Evolutionary conservation across 2,113 vertebrate species (phyloP).

Genomic region (Tympanuchus pallidicinctus): DNA sequence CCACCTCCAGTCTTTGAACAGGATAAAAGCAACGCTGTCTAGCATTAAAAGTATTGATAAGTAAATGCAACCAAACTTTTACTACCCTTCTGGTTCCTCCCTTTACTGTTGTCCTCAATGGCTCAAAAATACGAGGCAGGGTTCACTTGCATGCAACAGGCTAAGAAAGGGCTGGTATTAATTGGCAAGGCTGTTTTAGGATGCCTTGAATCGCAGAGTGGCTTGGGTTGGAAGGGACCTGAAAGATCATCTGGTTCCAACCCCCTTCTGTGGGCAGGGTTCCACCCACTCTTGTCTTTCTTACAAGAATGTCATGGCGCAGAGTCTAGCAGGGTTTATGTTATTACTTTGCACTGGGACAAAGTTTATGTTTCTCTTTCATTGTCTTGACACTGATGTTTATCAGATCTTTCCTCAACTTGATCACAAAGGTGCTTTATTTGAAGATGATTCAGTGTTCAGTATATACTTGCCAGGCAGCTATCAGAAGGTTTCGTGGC

Average conservation of each 20-base stretch:
- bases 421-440: background rate
- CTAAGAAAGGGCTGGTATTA: background rate
- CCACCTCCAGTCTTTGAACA: background rate
- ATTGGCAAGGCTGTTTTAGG: background rate
- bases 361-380: background rate
- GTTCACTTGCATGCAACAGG: fast-evolving
- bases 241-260: background rate
- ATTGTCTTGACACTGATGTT: background rate
- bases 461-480: background rate
- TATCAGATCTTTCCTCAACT: background rate
- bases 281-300: background rate
- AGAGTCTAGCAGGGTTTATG: background rate
- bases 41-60: background rate
- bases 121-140: background rate
- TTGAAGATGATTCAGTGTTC: background rate
- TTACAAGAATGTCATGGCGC: background rate
- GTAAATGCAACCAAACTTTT: background rate
- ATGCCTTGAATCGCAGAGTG: background rate
- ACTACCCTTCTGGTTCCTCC: background rate
- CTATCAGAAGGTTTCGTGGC: background rate
- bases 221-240: background rate
- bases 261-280: background rate
- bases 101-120: background rate
- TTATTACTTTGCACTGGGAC: background rate
- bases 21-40: background rate